Evolutionary conservation across 2,888 invertebrate species (phyloP), one percentile per base, ranked within the genome.

Genomic region (Automeris io): DNA sequence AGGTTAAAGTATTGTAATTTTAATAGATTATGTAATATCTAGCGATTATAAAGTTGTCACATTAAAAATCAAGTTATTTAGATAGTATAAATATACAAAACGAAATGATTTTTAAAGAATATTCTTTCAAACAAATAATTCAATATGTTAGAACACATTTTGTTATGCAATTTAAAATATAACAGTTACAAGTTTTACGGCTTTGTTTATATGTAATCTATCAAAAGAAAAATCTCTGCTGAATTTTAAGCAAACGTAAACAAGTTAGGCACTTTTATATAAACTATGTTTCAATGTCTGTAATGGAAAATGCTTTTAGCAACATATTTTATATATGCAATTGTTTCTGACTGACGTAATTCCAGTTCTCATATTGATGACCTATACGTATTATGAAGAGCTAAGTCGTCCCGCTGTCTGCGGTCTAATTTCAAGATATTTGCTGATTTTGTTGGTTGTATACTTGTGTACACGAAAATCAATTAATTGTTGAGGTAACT

Each of bases 331-430:
- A 31, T 18, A 23, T 37, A 37, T 37, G 29, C 16, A 37, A 37
- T 37, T 32, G 32, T 31, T 18, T 23, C 23, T 26, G 18, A 32
- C 23, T 37, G 37, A 37, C 31, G 32, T 32, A 37, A 37, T 23
- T 23, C 52, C 54, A 61, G 57, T 48, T 62, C 37, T 54, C 48
- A 43, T 54, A 47, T 54, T 51, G 50, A 38, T 48, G n/a, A n/a
- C n/a, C n/a, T n/a, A n/a, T n/a, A n/a, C n/a, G n/a, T n/a, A n/a
- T n/a, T n/a, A 34, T 37, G 23, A 12, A 32, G 37, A 23, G 32
- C 29, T 23, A 37, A 46, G 61, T 46, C 60, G 68, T 60, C 69
- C 53, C 57, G 57, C 59, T 59, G 70, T 68, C 66, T 69, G 58
- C 57, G 49, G 49, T 51, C 42, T 41, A 37, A 40, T 33, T 36